A percentile compares a stretch with the other conserved stretches of the same genome.
Evolutionary conservation across 2,888 invertebrate species (phyloP).

Genomic region (Papilio elwesi): DNA sequence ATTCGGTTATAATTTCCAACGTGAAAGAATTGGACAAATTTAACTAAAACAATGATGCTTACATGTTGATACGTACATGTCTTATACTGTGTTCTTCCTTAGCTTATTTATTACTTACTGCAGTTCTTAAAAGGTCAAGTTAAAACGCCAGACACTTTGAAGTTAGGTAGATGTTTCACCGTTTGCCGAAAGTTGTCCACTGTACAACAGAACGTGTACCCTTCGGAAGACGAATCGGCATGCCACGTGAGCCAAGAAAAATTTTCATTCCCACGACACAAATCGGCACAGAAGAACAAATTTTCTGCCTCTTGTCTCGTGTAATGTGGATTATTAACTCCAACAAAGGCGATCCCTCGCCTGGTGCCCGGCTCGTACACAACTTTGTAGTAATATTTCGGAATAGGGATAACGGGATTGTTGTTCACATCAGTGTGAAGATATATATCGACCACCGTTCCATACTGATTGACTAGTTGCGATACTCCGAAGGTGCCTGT

Average conservation of each 20-base stretch:
- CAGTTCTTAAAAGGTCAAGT: slow-evolving; percentile 46
- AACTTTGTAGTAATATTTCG: slow-evolving; percentile 79
- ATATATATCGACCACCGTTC: slow-evolving; percentile 66
- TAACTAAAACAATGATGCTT: slow-evolving; percentile 6
- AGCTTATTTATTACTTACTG: background rate
- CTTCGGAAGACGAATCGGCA: slow-evolving; percentile 73
- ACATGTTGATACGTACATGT: background rate
- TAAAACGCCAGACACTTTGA: slow-evolving; percentile 73
- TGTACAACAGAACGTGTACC: slow-evolving; percentile 85
- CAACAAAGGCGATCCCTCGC: slow-evolving; percentile 84
- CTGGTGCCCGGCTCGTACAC: slow-evolving; percentile 79
- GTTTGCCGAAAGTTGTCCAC: slow-evolving; percentile 79
- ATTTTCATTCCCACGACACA: slow-evolving; percentile 73
- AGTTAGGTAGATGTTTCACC: slow-evolving; percentile 79
- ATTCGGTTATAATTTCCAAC: background rate
- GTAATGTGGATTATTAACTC: slow-evolving; percentile 86
- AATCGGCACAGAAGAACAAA: slow-evolving; percentile 77
- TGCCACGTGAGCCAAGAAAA: slow-evolving; percentile 85
- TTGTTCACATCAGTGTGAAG: slow-evolving; percentile 67
- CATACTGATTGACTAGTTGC: slow-evolving; percentile 74
- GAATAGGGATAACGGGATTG: slow-evolving; percentile 74
- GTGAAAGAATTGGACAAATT: background rate
- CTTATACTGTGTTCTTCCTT: background rate
- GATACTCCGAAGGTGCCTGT: slow-evolving; percentile 86
- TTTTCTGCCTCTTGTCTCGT: slow-evolving; percentile 55